These are phyloP conservation scores for Spodoptera littoralis DNA, from an alignment of 2,888 invertebrate genomes.

Conservation along the genomic window DNA sequence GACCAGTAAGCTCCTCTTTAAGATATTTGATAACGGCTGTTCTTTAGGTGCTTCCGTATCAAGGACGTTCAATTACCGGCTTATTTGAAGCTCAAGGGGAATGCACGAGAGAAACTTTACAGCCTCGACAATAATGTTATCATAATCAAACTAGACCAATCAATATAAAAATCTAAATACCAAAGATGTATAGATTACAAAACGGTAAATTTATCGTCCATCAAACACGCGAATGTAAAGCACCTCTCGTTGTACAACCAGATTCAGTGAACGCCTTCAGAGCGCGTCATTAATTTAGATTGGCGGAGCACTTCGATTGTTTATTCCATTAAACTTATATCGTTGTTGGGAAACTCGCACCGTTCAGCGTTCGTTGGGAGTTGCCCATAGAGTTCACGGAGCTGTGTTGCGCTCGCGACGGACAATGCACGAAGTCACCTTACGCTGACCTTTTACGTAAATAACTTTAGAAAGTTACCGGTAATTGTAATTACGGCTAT, in stretches of 20 bases:
- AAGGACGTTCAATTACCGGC: no score
- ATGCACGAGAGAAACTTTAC: no score
- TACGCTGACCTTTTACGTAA: constrained; percentile 17
- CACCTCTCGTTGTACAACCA: constrained; percentile 36
- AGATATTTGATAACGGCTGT: no score
- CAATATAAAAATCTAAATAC: not conserved
- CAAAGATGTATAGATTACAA: constrained; percentile 1
- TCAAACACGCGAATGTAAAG: constrained; percentile 9
- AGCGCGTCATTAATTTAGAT: constrained; percentile 60
- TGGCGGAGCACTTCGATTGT: constrained; percentile 69
- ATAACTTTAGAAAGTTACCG: not conserved
- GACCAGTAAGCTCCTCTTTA: no score
- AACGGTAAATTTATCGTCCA: not conserved
- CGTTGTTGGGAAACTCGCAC: constrained; percentile 57
- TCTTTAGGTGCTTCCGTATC: no score
- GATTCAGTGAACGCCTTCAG: constrained; percentile 42
- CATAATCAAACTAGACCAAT: not conserved
- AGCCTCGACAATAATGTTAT: no score
- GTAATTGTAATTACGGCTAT: constrained; percentile 1
- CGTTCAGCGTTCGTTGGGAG: constrained; percentile 40
- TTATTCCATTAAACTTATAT: constrained; percentile 84
- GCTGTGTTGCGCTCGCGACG: constrained; percentile 15
- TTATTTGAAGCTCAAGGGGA: no score
- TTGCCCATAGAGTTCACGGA: not conserved
- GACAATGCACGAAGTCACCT: constrained; percentile 9